Conservation (phyloP, 2,797 vertebrate genomes). For the Megalops cyprinoides region DNA sequence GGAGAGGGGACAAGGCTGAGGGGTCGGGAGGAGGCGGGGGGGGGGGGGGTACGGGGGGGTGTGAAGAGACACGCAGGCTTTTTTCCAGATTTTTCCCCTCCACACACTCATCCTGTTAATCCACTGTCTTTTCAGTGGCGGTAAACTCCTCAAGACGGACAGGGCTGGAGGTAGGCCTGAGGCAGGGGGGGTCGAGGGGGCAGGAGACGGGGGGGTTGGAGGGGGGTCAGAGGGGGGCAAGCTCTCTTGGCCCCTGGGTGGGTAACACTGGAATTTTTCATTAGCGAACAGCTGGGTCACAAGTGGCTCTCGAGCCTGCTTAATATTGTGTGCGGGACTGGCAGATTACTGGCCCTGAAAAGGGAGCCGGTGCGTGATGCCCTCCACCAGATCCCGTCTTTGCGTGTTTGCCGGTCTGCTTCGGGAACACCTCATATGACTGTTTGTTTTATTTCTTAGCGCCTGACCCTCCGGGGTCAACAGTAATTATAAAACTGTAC, state of each 20-base stretch:
- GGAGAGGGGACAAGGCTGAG: conserved; percentile 68
- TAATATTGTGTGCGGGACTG: conserved; percentile 97
- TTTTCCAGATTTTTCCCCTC: conserved; percentile 82
- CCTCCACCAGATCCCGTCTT: conserved; percentile 83
- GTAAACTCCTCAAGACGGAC: conserved; percentile 93
- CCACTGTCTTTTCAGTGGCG: conserved; percentile 90
- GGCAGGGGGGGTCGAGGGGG: conserved; percentile 59
- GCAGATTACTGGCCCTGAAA: conserved; percentile 82
- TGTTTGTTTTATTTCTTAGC: conserved; percentile 82
- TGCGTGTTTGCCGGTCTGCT: conserved; percentile 88
- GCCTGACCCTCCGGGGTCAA: conserved; percentile 75
- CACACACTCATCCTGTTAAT: conserved; percentile 82
- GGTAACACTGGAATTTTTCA: conserved; percentile 98
- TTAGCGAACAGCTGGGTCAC: conserved; percentile 98
- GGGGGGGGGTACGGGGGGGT: conserved; percentile 70
- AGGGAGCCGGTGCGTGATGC: conserved; percentile 81
- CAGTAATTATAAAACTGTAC: conserved; percentile 78
- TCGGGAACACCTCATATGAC: conserved; percentile 83
- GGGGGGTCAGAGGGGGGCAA: conserved; percentile 67
- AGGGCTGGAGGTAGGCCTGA: conserved; percentile 67
- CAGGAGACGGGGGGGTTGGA: conserved; percentile 53
- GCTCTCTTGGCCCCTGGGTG: conserved; percentile 83
- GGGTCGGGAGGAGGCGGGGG: not conserved
- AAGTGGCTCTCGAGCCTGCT: conserved; percentile 91
- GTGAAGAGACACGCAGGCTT: conserved; percentile 76